Percentiles rank a stretch among this genome's conserved stretches.
phyloP scores from a whole-genome alignment of 2,888 invertebrate species.

The Pilophorus perplexus region DNA sequence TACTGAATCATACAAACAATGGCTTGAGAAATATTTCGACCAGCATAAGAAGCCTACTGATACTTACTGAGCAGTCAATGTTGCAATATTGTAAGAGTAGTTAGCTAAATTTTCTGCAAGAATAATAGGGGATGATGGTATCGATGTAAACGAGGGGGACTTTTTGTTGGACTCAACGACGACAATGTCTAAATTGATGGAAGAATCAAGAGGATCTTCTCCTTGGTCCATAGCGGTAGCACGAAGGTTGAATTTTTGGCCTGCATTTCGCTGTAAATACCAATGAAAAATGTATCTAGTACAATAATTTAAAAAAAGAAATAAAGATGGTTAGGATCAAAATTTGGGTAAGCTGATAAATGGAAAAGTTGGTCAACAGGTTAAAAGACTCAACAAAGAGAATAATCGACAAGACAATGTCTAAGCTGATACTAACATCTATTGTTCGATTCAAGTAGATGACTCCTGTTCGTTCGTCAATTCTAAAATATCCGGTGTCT shows the following conservation, averaged over 20 bases:
- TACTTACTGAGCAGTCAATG: slow-evolving; percentile 68
- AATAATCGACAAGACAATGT: no score
- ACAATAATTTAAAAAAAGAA: slow-evolving; percentile 16
- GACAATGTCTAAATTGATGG: slow-evolving; percentile 76
- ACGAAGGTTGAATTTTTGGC: slow-evolving; percentile 66
- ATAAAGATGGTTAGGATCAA: not conserved
- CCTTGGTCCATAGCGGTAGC: slow-evolving; percentile 80
- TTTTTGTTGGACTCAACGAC: slow-evolving; percentile 86
- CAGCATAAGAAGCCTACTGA: slow-evolving; percentile 37
- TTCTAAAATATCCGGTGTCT: slow-evolving; percentile 68
- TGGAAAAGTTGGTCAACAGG: no score
- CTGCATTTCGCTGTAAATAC: slow-evolving; percentile 59
- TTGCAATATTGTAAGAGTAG: slow-evolving; percentile 67
- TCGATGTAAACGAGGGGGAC: slow-evolving; percentile 69
- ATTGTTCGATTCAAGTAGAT: slow-evolving; percentile 69
- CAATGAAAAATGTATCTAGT: not conserved
- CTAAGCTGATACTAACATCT: slow-evolving; percentile 64
- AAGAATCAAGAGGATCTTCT: slow-evolving; percentile 60
- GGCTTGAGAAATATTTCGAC: not conserved
- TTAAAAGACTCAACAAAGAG: no score
- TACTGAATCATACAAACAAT: no score
- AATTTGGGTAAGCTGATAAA: no score
- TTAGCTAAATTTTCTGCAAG: slow-evolving; percentile 73
- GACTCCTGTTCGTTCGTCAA: slow-evolving; percentile 79
- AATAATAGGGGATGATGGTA: slow-evolving; percentile 59